A percentile compares a stretch with the other conserved stretches of the same genome.
phyloP scores from a whole-genome alignment of 2,113 vertebrate genomes.

The Anseranas semipalmata region DNA sequence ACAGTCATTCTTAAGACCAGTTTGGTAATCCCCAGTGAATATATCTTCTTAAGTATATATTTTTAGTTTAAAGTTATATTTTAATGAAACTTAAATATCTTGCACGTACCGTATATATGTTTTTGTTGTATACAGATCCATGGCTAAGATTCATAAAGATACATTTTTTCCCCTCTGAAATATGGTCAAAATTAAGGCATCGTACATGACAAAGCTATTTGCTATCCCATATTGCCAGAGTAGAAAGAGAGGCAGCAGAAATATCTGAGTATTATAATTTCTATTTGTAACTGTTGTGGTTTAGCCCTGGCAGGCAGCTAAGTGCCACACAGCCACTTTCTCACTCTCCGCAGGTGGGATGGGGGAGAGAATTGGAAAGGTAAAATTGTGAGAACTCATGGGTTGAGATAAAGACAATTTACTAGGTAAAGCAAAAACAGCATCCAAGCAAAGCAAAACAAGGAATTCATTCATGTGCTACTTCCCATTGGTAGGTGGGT shows the following conservation, averaged over 20 bases:
- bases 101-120: not conserved
- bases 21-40: not conserved
- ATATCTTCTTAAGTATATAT: not conserved
- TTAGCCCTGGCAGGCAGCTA: no score
- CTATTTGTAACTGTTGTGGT: not conserved
- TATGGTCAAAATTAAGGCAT: not conserved
- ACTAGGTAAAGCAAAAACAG: not conserved
- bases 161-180: not conserved
- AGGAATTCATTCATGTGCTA: not conserved
- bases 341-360: no score
- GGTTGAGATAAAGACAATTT: not conserved
- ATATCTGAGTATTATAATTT: not conserved
- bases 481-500: not conserved
- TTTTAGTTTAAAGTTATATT: not conserved
- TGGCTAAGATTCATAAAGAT: not conserved
- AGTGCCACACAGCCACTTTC: no score
- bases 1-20: not conserved
- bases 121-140: not conserved
- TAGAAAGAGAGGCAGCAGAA: not conserved
- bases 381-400: not conserved
- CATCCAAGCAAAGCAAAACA: not conserved
- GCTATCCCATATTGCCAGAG: not conserved
- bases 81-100: not conserved
- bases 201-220: not conserved
- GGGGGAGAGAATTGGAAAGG: not conserved